Percentiles rank a stretch among this genome's conserved stretches.
These are phyloP conservation scores for Cyclophora albipunctata DNA, from an alignment of 2,888 invertebrate species.

Conservation along the genomic window DNA sequence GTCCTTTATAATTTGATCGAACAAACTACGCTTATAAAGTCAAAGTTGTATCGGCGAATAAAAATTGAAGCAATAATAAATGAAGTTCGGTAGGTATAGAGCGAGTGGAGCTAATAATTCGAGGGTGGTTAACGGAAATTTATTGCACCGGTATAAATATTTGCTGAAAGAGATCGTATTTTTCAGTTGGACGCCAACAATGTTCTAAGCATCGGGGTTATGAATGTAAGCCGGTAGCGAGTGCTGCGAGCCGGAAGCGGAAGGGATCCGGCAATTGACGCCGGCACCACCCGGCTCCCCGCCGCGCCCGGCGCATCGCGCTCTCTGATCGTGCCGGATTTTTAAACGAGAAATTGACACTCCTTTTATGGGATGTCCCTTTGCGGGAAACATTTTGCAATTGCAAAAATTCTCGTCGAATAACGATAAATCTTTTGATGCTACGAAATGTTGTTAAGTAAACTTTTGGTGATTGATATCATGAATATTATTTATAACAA, in stretches of 20 bases:
- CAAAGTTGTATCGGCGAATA: conserved; percentile 28
- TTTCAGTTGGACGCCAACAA: conserved; percentile 44
- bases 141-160: conserved; percentile 34
- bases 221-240: conserved; percentile 51
- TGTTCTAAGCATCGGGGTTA: conserved; percentile 51
- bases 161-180: conserved; percentile 40
- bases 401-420: conserved; percentile 6
- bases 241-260: conserved; percentile 58
- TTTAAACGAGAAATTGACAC: conserved; percentile 36
- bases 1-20: conserved; percentile 25
- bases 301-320: conserved; percentile 37
- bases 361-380: conserved; percentile 27
- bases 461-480: too few relatives aligned
- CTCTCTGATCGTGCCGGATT: conserved; percentile 36
- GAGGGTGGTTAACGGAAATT: conserved; percentile 10
- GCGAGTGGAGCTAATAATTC: conserved; percentile 5
- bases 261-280: conserved; percentile 66
- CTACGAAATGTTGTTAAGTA: too few relatives aligned
- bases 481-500: too few relatives aligned
- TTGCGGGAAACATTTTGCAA: conserved; percentile 14
- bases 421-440: background rate
- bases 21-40: conserved; percentile 34
- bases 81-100: background rate
- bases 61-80: conserved; percentile 11
- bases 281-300: conserved; percentile 34